A percentile compares a stretch with the other conserved stretches of the same genome.
Evolutionary conservation across 92 coral and sea anemone species (phyloP).

Genomic region (Zoanthus gigantus): DNA sequence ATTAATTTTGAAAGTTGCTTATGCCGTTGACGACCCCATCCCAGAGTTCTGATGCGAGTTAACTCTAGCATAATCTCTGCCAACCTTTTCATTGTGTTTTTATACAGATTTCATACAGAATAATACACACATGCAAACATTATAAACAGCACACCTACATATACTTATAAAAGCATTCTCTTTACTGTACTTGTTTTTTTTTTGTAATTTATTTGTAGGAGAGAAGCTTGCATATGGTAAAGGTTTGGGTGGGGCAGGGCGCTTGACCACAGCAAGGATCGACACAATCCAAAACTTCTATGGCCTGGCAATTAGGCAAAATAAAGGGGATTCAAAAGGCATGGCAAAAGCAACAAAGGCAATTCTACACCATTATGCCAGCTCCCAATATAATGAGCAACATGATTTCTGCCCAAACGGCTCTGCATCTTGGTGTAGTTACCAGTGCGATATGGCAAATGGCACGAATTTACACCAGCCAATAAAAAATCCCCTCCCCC

Average conservation of each 20-base stretch:
- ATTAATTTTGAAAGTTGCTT: no score
- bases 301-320: conserved; percentile 53
- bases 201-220: not conserved
- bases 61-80: not conserved
- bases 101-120: no score
- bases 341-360: conserved; percentile 70
- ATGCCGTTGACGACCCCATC: no score
- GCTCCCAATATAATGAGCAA: conserved; percentile 58
- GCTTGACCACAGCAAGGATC: conserved; percentile 33
- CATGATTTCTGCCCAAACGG: conserved; percentile 65
- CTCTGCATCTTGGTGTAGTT: conserved; percentile 61
- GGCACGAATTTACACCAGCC: conserved; percentile 46
- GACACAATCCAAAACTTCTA: conserved; percentile 59
- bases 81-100: not conserved
- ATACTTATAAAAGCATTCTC: not conserved
- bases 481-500: conserved; percentile 63
- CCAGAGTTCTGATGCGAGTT: not conserved
- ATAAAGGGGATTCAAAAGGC: conserved; percentile 52
- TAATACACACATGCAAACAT: no score
- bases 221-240: conserved; percentile 40
- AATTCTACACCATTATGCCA: conserved; percentile 52
- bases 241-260: conserved; percentile 35
- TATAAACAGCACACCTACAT: no score
- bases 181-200: not conserved
- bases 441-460: conserved; percentile 54